Base-by-base conservation (phyloP, 2,797 vertebrate species). In the Peromyscus aztecus region DNA sequence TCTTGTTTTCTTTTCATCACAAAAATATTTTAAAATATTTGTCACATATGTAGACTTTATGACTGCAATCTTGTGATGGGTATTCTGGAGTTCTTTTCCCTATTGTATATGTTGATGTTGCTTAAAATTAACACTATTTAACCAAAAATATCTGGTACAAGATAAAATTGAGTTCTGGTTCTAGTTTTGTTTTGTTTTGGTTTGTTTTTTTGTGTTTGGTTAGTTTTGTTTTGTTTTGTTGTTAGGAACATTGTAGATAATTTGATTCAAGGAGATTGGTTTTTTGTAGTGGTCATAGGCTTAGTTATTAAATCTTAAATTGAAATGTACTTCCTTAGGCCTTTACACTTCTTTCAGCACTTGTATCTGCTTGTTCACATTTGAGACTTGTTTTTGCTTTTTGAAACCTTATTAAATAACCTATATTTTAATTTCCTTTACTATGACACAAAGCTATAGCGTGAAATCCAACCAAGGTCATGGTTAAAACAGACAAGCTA, bases 1-100 rank as follows among this genome's bases (percentile, higher is more conserved):
- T 65, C 98, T 98, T 98, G 17, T 95, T 96, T 97, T 86, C 61
- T 97, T 96, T 97, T 98, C 75, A 81, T 96, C 96, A 94, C 85
- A n/a, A 61, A 97, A 97, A 97, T 93, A 23, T 95, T 98, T 97
- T 96, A 55, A 96, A 97, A 95, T 80, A 96, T 76, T 92, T 98
- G 52, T 93, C 87, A 57, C 71, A 92, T 9, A 93, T 6, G 93
- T 92, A 93, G 65, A 75, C 5, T 7, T 84, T 93, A 52, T 93
- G 10, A 88, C 61, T 93, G 2, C 93, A 94, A 75, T 97, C 67
- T 37, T 97, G 89, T 97, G 97, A 91, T 92, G 52, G 96, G 6
- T 69, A 92, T 98, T 73, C 91, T 97, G 59, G 40, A 97, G 34
- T 96, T 95, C 0, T 97, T 98, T 97, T 96, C 52, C 59, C 89